These are phyloP conservation scores for Notospermus geniculatus DNA, from an alignment of 1,140 invertebrate species.

Conservation along the genomic window DNA sequence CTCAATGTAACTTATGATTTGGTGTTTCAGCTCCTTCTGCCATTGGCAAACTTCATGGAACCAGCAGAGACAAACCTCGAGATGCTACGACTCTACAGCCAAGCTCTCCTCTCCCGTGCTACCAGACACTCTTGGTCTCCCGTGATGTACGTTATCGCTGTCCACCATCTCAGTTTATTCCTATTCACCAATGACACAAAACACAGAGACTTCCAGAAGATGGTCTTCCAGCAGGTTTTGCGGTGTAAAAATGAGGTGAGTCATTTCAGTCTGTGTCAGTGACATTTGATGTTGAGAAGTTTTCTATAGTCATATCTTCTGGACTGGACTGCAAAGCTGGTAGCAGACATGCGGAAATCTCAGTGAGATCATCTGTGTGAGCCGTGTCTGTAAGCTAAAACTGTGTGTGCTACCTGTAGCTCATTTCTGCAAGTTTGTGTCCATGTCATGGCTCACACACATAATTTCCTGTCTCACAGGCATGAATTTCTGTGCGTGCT, in stretches of 20 bases:
- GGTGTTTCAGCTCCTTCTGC: slow-evolving; percentile 43
- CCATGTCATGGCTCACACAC: no score
- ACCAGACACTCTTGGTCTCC: slow-evolving; percentile 37
- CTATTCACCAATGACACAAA: slow-evolving; percentile 37
- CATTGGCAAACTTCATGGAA: slow-evolving; percentile 41
- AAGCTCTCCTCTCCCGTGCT: slow-evolving; percentile 32
- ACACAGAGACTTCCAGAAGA: slow-evolving; percentile 27
- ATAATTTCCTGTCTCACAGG: no score
- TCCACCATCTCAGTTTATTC: slow-evolving; percentile 53
- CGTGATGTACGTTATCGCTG: slow-evolving; percentile 45
- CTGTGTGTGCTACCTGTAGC: no score
- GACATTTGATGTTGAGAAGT: neutral
- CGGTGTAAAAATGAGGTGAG: slow-evolving; percentile 32
- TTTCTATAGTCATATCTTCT: neutral
- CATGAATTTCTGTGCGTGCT: neutral
- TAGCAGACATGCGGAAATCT: neutral
- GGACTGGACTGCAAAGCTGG: neutral
- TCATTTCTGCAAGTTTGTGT: no score
- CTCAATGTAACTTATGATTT: slow-evolving; percentile 7
- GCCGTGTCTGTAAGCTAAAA: neutral
- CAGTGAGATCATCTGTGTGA: neutral
- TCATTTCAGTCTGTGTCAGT: neutral
- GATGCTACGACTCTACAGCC: slow-evolving; percentile 43
- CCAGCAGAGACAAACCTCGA: slow-evolving; percentile 49
- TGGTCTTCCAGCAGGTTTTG: slow-evolving; percentile 31